Base-by-base conservation (phyloP, 2,797 vertebrate species). In the Rhynchotus rufescens region DNA sequence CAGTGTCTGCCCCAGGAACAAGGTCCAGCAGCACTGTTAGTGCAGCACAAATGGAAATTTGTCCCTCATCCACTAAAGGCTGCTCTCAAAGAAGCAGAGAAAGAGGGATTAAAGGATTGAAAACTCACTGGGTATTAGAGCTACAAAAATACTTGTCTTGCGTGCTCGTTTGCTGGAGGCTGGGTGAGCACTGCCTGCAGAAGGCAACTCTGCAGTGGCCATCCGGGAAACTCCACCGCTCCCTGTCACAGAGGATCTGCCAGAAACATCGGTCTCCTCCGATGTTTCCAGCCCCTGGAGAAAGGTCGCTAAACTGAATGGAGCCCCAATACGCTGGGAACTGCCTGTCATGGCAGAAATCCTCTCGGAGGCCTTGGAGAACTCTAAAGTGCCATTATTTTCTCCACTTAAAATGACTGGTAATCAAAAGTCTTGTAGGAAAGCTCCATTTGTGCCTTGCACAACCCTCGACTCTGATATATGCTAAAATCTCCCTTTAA, bases 391-490 rank as follows among this genome's bases (percentile, higher is more conserved):
- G 83, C 85, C 80, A 81, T 93, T 92, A 91, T 75, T 93, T 81
- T 73, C 71, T 90, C 72, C 93, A 90, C 82, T 92, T 85, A 62
- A 88, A 94, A 90, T 61, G 86, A 81, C 88, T 94, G 42, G 82
- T 89, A 96, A 96, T 86, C 90, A 92, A 95, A 92, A 93, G 88
- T 26, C 78, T 84, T 94, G 60, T 90, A 93, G 92, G 90, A 93
- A 96, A 95, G 90, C 61, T 89, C 88, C 89, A 89, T 93, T 96
- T 94, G 79, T 92, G 86, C 84, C 89, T 95, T 80, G 42, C 45
- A 85, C 59, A 84, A 80, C 47, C 66, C 42, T 22, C 36, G 61
- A 82, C 76, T 91, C 83, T 88, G 88, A 90, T 91, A 65, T 89
- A 92, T 72, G 69, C 93, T 92, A 90, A 95, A 93, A 95, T 90